phyloP scores from a whole-genome alignment of 2,797 vertebrate genomes.

The Leuciscus waleckii region DNA sequence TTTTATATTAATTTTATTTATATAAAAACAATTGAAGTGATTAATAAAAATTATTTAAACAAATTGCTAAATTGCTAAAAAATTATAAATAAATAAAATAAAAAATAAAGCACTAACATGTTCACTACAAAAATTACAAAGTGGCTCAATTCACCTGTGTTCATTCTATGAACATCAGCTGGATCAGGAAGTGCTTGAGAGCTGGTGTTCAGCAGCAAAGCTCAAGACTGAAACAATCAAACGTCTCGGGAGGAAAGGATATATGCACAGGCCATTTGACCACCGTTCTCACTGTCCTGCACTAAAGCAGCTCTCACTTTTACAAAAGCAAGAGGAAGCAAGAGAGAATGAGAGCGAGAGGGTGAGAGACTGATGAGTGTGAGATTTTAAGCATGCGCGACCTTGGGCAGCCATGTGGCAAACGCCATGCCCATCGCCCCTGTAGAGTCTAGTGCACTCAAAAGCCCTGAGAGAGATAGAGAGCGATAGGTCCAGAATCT shows the following conservation, averaged over 20 bases:
- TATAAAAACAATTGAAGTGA: no score
- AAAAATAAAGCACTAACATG: background rate
- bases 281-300: conserved; percentile 49
- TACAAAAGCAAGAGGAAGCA: background rate
- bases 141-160: background rate
- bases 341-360: background rate
- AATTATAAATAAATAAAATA: background rate
- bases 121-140: background rate
- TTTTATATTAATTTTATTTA: no score
- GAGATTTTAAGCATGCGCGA: conserved; percentile 52
- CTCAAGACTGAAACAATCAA: conserved; percentile 23
- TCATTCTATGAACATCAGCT: background rate
- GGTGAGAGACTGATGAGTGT: conserved; percentile 27
- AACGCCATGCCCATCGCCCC: conserved; percentile 44
- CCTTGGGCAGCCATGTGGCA: conserved; percentile 45
- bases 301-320: conserved; percentile 51
- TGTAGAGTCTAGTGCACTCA: conserved; percentile 50
- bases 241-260: conserved; percentile 20
- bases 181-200: background rate
- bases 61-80: background rate
- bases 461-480: conserved; percentile 45
- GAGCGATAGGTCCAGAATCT: conserved; percentile 22
- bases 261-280: conserved; percentile 57
- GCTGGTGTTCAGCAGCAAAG: background rate
- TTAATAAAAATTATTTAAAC: background rate